Percentiles rank a stretch among this genome's conserved stretches.
Evolutionary conservation across 53 echinoderm and acorn worm species (phyloP).

Genomic region (Hippasteria phrygiana): DNA sequence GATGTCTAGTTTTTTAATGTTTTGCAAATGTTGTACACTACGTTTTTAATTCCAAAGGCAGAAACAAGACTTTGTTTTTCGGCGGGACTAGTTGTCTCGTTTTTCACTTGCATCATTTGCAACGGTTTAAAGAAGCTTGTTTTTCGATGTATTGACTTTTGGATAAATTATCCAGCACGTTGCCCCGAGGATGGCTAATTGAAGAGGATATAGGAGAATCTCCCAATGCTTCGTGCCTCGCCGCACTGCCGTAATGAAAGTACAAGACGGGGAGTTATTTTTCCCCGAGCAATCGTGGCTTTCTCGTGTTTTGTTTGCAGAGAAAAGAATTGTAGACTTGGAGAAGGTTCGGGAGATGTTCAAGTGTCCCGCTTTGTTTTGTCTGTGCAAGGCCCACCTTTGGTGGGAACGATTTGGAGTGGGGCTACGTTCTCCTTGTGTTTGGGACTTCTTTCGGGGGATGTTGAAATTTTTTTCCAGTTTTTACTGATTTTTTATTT

Average conservation of each 20-base stretch:
- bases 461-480: too few species aligned
- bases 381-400: neutral
- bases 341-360: neutral
- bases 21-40: neutral
- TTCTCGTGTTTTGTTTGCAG: conserved; percentile 44
- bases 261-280: too few species aligned
- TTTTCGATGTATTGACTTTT: conserved; percentile 66
- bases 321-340: neutral
- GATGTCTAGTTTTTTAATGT: too few species aligned
- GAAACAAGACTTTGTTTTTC: conserved; percentile 48
- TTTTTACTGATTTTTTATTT: too few species aligned
- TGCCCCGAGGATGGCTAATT: conserved; percentile 35
- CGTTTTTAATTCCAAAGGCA: neutral
- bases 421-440: neutral
- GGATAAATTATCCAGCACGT: conserved; percentile 40
- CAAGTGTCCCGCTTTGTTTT: conserved; percentile 3
- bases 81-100: neutral
- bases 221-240: neutral
- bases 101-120: conserved; percentile 28
- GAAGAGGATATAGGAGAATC: conserved; percentile 36
- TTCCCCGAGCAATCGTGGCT: neutral
- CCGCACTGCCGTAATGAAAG: neutral
- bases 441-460: too few species aligned
- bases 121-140: conserved; percentile 23
- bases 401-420: neutral